Conservation (phyloP, 2,888 invertebrate species). For the Eueremaeus valkanovi region DNA sequence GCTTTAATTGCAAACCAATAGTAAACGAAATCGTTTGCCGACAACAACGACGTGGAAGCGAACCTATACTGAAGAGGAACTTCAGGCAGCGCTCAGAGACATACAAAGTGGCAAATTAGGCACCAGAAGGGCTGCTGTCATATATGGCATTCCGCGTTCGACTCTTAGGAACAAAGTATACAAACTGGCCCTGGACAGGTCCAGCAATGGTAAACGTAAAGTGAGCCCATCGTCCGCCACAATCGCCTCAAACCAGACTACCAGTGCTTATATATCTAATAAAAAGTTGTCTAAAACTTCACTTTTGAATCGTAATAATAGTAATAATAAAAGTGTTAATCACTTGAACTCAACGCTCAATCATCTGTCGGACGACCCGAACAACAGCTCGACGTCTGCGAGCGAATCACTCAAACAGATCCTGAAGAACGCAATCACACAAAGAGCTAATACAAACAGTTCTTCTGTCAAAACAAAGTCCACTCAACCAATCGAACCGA, state of each 20-base stretch:
- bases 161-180: slow-evolving; percentile 87
- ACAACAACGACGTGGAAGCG: slow-evolving; percentile 59
- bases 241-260: slow-evolving; percentile 21
- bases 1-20: not conserved
- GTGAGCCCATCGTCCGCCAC: slow-evolving; percentile 26
- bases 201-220: slow-evolving; percentile 42
- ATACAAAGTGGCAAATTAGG: slow-evolving; percentile 89
- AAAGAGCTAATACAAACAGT: slow-evolving; percentile 43
- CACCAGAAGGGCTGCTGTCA: slow-evolving; percentile 84
- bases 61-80: slow-evolving; percentile 91
- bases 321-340: slow-evolving; percentile 34
- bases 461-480: not conserved
- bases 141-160: slow-evolving; percentile 94
- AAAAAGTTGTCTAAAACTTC: slow-evolving; percentile 25
- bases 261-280: not conserved
- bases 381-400: slow-evolving; percentile 42
- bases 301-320: slow-evolving; percentile 31
- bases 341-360: slow-evolving; percentile 21
- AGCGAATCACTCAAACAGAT: slow-evolving; percentile 48
- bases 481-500: not conserved
- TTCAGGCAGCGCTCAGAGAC: slow-evolving; percentile 87
- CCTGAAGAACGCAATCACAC: slow-evolving; percentile 47
- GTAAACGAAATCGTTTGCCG: slow-evolving; percentile 23
- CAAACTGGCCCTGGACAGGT: slow-evolving; percentile 51
- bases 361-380: not conserved